Base-by-base conservation (phyloP, 1,140 invertebrate species). In the Wasmannia auropunctata region DNA sequence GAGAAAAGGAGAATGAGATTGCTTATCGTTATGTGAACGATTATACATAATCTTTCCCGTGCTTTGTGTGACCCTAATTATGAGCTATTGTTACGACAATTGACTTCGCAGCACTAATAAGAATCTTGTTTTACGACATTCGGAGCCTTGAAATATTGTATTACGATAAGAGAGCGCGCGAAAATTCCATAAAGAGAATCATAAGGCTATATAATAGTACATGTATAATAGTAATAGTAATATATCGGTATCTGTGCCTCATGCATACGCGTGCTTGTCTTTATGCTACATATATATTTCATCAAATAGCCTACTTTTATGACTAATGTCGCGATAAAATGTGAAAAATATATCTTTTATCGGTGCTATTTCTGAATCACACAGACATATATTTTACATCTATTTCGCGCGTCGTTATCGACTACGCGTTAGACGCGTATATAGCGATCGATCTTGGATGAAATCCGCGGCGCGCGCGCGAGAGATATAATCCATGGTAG, bases 1-100 rank as follows among this genome's bases (percentile, higher is more conserved):
- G 51, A 72, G 11, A 40, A 7, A 43, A 16, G 25, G 1, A n/a
- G 34, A 43, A 70, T 40, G 65, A 74, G 79, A 83, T 74, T 58
- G 67, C 54, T 83, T 43, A 43, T 83, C 51, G 62, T 58, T 74
- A 58, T 58, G 79, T 72, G 49, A 81, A 72, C 37, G 49, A 74
- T 72, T 58, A 72, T 46, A 37, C 22, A 46, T 72, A 74, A 83
- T 58, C 51, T 46, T 72, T 83, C 25, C 54, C 54, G 37, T 72
- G 77, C 76, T 77, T 54, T 58, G 46, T 43, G 65, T 4, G 37
- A 19, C 51, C 14, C n/a, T 60, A 58, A 83, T 74, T 60, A 72
- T 16, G 65, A 43, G 6, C 22, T 11, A 72, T 81, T 72, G 79
- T 72, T 58, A 40, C 16, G 37, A 80, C 34, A 72, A 81, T 60